phyloP scores from a whole-genome alignment of 2,113 vertebrate genomes.

The Lophura nycthemera region DNA sequence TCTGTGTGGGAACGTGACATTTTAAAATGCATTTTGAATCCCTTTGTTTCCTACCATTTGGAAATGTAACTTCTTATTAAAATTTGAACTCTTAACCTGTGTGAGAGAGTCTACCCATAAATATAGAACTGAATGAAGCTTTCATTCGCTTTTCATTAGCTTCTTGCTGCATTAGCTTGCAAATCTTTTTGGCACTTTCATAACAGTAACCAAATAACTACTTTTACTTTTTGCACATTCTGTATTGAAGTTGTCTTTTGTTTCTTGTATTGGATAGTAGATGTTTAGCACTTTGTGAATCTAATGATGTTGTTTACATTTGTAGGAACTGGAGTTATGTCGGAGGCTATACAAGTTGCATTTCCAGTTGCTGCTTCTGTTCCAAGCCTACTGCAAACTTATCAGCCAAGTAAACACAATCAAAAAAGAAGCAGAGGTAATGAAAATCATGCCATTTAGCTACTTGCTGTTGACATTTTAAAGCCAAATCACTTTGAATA shows the following conservation, averaged over 20 bases:
- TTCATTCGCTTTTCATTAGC: conserved; percentile 63
- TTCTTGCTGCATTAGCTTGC: conserved; percentile 66
- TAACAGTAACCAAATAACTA: conserved; percentile 66
- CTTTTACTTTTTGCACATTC: conserved; percentile 38
- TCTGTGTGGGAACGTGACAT: conserved; percentile 6
- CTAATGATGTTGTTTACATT: conserved; percentile 14
- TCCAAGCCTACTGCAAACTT: conserved; percentile 98
- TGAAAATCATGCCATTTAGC: conserved; percentile 14
- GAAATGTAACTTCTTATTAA: conserved; percentile 53
- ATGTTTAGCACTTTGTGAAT: background rate
- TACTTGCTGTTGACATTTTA: conserved; percentile 33
- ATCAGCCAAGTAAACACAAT: conserved; percentile 93
- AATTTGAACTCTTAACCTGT: conserved; percentile 31
- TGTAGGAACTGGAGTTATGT: conserved; percentile 95
- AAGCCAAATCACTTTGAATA: conserved; percentile 5
- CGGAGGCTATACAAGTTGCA: conserved; percentile 96
- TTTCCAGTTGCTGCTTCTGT: conserved; percentile 97
- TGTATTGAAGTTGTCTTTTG: conserved; percentile 4
- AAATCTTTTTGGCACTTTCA: conserved; percentile 45
- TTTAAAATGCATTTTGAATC: conserved; percentile 40
- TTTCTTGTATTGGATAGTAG: background rate
- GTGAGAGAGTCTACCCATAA: conserved; percentile 22
- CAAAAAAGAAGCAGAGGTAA: conserved; percentile 95
- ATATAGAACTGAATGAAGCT: conserved; percentile 46
- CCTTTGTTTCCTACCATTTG: background rate